These are phyloP conservation scores for Akabosia matsudoensis DNA, from an alignment of 1,140 invertebrate genomes.

Conservation along the genomic window DNA sequence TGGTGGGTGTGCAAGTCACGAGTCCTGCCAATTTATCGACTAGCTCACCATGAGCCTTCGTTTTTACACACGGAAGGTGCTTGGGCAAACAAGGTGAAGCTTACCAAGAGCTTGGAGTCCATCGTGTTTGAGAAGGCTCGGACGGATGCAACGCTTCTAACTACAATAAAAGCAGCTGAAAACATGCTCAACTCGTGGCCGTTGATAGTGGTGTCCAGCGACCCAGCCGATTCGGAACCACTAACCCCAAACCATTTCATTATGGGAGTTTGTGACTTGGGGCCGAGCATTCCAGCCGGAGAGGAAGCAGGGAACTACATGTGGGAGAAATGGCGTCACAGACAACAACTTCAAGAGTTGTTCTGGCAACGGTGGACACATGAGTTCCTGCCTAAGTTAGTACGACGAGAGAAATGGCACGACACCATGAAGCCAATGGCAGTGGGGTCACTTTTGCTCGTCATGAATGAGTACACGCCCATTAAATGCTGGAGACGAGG, in stretches of 20 bases:
- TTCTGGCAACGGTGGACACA: slow-evolving; percentile 15
- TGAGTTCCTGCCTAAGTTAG: neutral
- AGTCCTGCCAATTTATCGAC: slow-evolving; percentile 35
- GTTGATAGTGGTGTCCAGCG: slow-evolving; percentile 29
- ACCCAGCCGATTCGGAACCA: slow-evolving; percentile 28
- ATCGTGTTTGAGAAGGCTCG: neutral
- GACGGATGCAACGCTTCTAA: neutral
- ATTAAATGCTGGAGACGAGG: no score
- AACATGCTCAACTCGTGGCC: slow-evolving; percentile 6
- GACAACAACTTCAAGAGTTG: slow-evolving; percentile 13
- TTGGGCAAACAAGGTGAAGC: neutral
- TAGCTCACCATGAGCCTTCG: slow-evolving; percentile 26
- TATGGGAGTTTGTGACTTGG: neutral
- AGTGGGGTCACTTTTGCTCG: neutral
- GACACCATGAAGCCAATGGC: neutral
- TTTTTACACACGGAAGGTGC: no score
- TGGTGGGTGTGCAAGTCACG: slow-evolving; percentile 32
- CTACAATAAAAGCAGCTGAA: neutral
- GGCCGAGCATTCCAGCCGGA: neutral
- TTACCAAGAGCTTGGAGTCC: neutral
- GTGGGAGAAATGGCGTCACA: neutral
- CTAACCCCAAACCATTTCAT: slow-evolving; percentile 42
- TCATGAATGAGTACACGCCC: neutral
- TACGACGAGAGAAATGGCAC: neutral
- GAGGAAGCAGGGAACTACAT: neutral